A percentile compares a stretch with the other conserved stretches of the same genome.
Evolutionary conservation across 2,797 vertebrate genomes (phyloP).

Genomic region (Danio aesculapii): DNA sequence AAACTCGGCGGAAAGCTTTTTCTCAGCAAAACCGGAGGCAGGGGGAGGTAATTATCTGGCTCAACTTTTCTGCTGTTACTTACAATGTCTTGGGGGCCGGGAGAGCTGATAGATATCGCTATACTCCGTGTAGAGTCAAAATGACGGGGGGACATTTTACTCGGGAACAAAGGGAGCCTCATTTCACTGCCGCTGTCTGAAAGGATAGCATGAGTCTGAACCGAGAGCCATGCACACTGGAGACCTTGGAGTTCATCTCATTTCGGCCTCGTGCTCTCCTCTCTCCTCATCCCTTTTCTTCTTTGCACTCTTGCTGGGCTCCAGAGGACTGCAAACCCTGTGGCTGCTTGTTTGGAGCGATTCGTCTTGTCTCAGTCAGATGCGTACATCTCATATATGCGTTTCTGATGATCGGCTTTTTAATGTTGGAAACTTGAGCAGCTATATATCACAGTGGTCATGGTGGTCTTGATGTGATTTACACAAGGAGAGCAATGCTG

Average conservation of each 20-base stretch:
- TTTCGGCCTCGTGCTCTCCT: constrained; percentile 69
- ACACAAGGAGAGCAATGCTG: constrained; percentile 7
- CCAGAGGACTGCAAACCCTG: constrained; percentile 45
- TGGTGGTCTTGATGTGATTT: not conserved
- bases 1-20: constrained; percentile 71
- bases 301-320: constrained; percentile 63
- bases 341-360: constrained; percentile 52
- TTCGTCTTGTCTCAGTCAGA: constrained; percentile 68
- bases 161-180: constrained; percentile 69
- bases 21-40: constrained; percentile 72
- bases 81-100: constrained; percentile 54
- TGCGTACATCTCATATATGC: constrained; percentile 34
- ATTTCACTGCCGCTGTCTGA: constrained; percentile 69
- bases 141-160: constrained; percentile 70
- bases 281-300: constrained; percentile 61
- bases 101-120: constrained; percentile 71
- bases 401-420: constrained; percentile 61
- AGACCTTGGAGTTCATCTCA: constrained; percentile 74
- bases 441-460: constrained; percentile 17
- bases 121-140: constrained; percentile 67
- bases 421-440: constrained; percentile 20
- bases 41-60: constrained; percentile 73
- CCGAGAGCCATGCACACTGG: constrained; percentile 65
- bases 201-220: constrained; percentile 64
- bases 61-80: constrained; percentile 72